Evolutionary conservation across 2,113 vertebrate genomes (phyloP), one percentile per base, ranked within the genome.

Genomic region (Laterallus jamaicensis): DNA sequence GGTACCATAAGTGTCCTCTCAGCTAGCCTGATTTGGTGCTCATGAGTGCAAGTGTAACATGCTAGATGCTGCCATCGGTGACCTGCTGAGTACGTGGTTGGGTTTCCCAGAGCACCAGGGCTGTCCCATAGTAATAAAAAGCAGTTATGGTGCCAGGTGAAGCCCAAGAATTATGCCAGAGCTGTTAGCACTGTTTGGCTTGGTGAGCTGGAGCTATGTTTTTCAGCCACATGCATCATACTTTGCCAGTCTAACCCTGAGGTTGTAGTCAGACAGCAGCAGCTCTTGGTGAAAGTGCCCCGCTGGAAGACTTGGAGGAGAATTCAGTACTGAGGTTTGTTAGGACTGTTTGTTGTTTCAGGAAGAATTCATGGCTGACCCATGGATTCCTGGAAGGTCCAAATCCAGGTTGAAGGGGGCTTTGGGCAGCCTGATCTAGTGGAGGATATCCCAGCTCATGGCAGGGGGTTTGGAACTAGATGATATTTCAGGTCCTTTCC

Each of bases 111-210:
- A 42, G 68, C 59, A 3, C 24, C 32, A 2, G 11, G 35, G 22
- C 29, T 35, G 39, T 11, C 32, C 19, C 0, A 0, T 1, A 1
- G 50, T 19, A 18, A 12, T 2, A 31, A 14, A 35, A 21, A 35
- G 22, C 31, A 54, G 40, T 4, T 31, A 9, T 17, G 20, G 21
- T 79, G 42, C 25, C 31, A 2, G 1, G 32, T 67, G 75, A 59
- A 87, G 74, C 29, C 66, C 6, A 8, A 37, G 31, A 3, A 0
- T 28, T 54, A 16, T 11, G n/a, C 39, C 74, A 21, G n/a, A 59
- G 54, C 28, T 86, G 24, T 6, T 29, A 16, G 49, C 13, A 16
- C n/a, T 25, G 12, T 28, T 24, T 68, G 52, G 6, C 40, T 50
- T 20, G 47, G 20, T 60, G 82, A 62, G 26, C 50, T 86, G 54